Percentiles rank a stretch among this genome's conserved stretches.
These are phyloP conservation scores for Clistopyga incitator DNA, from an alignment of 2,888 invertebrate species.

Conservation along the genomic window DNA sequence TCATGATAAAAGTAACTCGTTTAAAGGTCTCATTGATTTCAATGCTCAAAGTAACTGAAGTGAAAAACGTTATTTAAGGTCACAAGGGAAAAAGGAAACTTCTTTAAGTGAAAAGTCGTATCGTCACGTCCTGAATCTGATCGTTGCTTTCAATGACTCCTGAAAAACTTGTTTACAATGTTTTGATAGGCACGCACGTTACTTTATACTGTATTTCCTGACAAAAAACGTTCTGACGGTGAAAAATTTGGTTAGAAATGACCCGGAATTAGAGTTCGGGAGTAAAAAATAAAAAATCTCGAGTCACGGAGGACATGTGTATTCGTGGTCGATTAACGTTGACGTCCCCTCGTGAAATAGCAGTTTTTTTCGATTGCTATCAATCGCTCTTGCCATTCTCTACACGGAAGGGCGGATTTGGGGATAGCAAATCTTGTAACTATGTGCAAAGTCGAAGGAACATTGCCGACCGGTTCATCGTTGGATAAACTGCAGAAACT, in stretches of 20 bases:
- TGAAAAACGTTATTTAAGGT: no score
- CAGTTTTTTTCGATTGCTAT: not conserved
- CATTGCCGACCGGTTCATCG: no score
- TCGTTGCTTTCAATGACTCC: not conserved
- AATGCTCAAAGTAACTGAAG: no score
- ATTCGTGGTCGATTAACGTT: not conserved
- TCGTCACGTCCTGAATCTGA: no score
- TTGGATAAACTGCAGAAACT: not conserved
- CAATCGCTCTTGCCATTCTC: not conserved
- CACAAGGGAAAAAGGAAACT: no score
- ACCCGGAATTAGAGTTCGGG: not conserved
- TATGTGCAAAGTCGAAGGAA: not conserved
- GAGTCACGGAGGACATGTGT: not conserved
- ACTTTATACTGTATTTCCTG: not conserved
- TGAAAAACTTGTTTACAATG: not conserved
- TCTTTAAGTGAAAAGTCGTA: no score
- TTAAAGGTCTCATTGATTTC: no score
- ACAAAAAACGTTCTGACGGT: not conserved
- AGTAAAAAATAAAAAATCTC: not conserved
- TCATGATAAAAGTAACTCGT: no score
- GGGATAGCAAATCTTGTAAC: not conserved
- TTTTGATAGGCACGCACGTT: not conserved
- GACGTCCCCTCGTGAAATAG: conserved; percentile 2
- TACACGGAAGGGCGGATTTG: not conserved
- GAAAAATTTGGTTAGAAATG: not conserved